Conservation (phyloP, 1,140 invertebrate genomes). For the Aphidius gifuensis region DNA sequence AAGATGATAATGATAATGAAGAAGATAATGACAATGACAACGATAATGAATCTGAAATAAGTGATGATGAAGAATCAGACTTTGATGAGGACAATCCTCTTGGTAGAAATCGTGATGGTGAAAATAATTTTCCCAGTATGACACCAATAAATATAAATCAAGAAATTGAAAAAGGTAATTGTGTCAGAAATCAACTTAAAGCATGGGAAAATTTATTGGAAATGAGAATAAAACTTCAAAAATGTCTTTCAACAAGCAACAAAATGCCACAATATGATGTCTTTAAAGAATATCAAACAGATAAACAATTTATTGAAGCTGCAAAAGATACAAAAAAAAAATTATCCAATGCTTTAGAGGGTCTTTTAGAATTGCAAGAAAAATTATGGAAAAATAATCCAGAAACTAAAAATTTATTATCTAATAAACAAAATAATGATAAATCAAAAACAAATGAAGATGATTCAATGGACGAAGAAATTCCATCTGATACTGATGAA, state of each 20-base stretch:
- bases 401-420: constrained; percentile 60
- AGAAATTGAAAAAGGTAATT: constrained; percentile 73
- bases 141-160: constrained; percentile 42
- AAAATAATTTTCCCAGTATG: constrained; percentile 45
- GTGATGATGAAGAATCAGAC: constrained; percentile 28
- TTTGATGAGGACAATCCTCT: constrained; percentile 48
- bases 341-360: constrained; percentile 62
- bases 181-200: constrained; percentile 71
- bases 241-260: constrained; percentile 71
- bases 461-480: constrained; percentile 55
- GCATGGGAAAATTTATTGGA: constrained; percentile 83
- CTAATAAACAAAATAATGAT: constrained; percentile 32
- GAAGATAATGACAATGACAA: constrained; percentile 33
- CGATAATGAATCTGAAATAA: constrained; percentile 34
- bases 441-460: constrained; percentile 32
- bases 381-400: constrained; percentile 62
- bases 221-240: constrained; percentile 80
- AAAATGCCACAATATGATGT: constrained; percentile 67
- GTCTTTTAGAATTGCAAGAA: constrained; percentile 62
- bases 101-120: constrained; percentile 32
- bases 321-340: constrained; percentile 55
- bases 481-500: constrained; percentile 53
- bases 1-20: constrained; percentile 33
- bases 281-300: constrained; percentile 54
- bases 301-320: constrained; percentile 56